phyloP scores from a whole-genome alignment of 2,113 vertebrate genomes.

The Labrus mixtus region DNA sequence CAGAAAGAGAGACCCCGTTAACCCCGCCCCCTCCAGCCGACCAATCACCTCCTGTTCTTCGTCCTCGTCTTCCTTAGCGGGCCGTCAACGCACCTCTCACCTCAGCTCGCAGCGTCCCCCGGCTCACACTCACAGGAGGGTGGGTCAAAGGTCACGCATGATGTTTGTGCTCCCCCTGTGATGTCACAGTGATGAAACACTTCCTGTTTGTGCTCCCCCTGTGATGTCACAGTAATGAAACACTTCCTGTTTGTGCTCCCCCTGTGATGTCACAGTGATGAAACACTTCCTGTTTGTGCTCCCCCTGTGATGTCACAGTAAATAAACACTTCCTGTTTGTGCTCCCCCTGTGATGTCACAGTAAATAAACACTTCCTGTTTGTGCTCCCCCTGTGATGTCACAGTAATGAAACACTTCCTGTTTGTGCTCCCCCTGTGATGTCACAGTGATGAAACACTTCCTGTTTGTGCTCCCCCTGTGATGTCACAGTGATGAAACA shows the following conservation, averaged over 20 bases:
- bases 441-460: neutral
- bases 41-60: neutral
- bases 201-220: too few relatives aligned
- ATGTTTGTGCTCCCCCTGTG: neutral
- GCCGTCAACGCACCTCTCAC: neutral
- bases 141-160: neutral
- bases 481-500: neutral
- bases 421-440: neutral
- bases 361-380: neutral
- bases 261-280: neutral
- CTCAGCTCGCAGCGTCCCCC: neutral
- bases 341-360: neutral
- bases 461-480: neutral
- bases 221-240: too few relatives aligned
- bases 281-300: too few relatives aligned
- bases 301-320: neutral
- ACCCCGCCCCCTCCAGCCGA: neutral
- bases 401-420: neutral
- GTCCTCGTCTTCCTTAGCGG: neutral
- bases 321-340: too few relatives aligned
- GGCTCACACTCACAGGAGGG: neutral
- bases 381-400: neutral
- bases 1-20: neutral
- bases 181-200: too few relatives aligned
- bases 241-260: too few relatives aligned